Conservation (phyloP, 2,113 vertebrate genomes). For the Dicerorhinus sumatrensis region DNA sequence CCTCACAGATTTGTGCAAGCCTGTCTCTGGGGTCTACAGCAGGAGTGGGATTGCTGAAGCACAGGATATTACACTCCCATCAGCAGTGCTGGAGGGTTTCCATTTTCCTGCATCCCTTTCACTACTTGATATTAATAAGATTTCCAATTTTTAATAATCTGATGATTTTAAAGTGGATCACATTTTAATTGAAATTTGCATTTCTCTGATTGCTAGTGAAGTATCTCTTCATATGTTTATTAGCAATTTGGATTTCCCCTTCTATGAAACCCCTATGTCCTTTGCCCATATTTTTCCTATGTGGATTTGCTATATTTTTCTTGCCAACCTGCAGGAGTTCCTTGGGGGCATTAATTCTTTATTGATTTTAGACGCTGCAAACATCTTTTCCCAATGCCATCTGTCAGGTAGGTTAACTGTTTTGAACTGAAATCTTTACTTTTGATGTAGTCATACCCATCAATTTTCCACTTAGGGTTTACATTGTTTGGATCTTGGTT, state of each 20-base stretch:
- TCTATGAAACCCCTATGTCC: background rate
- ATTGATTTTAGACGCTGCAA: conserved; percentile 64
- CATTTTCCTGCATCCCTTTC: background rate
- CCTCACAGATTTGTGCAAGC: rapidly evolving
- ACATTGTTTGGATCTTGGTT: conserved; percentile 3
- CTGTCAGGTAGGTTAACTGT: conserved; percentile 59
- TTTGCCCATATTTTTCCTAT: background rate
- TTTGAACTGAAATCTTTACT: conserved; percentile 68
- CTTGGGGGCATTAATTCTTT: conserved; percentile 37
- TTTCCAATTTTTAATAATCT: conserved; percentile 17
- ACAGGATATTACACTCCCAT: background rate
- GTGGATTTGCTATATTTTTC: background rate
- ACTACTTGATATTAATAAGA: conserved; percentile 6
- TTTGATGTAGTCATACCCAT: conserved; percentile 3
- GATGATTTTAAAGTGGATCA: conserved; percentile 46
- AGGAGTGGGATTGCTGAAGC: background rate
- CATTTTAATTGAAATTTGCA: conserved; percentile 41
- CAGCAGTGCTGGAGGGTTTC: rapidly evolving
- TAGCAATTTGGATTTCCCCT: background rate
- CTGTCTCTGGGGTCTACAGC: background rate
- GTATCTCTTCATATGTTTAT: conserved; percentile 23
- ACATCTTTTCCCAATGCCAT: conserved; percentile 23
- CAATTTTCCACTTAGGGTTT: conserved; percentile 48
- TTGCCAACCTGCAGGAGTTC: background rate
- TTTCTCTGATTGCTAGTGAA: conserved; percentile 59